Evolutionary conservation across 2,888 invertebrate genomes (phyloP).

Genomic region (Notodonta dromedarius): DNA sequence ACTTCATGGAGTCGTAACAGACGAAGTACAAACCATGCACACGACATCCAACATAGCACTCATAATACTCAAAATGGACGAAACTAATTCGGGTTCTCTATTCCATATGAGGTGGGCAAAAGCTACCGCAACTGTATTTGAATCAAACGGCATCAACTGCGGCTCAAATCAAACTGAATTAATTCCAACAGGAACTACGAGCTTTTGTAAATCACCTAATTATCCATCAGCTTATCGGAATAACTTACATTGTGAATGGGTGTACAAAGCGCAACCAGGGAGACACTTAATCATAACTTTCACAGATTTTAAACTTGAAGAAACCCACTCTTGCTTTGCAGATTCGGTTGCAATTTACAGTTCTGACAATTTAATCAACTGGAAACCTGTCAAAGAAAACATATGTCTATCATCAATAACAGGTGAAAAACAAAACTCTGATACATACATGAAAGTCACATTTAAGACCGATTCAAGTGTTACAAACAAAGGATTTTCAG

Average conservation of each 20-base stretch:
- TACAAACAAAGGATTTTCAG: conserved; percentile 88
- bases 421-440: conserved; percentile 52
- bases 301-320: conserved; percentile 85
- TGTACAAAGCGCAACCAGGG: conserved; percentile 84
- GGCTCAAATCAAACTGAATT: conserved; percentile 61
- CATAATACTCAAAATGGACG: conserved; percentile 79
- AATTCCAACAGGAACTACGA: conserved; percentile 41
- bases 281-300: conserved; percentile 86
- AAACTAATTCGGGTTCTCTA: conserved; percentile 69
- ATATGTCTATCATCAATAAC: conserved; percentile 81
- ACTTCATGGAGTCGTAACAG: conserved; percentile 78
- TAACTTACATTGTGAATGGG: conserved; percentile 90
- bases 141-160: conserved; percentile 53
- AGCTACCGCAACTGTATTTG: conserved; percentile 28
- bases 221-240: conserved; percentile 88
- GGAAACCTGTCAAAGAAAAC: conserved; percentile 78
- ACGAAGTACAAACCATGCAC: conserved; percentile 46
- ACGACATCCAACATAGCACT: conserved; percentile 87
- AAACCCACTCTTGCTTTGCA: conserved; percentile 76
- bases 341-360: conserved; percentile 87
- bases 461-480: conserved; percentile 86
- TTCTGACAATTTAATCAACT: conserved; percentile 77
- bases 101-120: conserved; percentile 66
- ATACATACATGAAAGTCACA: conserved; percentile 86
- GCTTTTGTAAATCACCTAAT: conserved; percentile 88